Conservation (phyloP, 2,797 vertebrate species). For the Melanitta fusca region DNA sequence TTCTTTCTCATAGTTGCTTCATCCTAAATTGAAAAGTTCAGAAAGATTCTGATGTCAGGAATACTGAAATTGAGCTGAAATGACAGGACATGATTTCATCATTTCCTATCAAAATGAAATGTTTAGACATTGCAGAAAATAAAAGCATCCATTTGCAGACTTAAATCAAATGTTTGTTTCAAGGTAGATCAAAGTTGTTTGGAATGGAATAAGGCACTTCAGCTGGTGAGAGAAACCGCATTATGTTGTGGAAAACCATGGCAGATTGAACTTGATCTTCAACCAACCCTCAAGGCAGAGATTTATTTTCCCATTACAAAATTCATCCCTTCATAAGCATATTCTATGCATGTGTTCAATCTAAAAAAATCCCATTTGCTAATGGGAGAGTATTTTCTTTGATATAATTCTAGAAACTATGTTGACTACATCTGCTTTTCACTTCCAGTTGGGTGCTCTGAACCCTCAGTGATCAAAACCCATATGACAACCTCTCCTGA, state of each 20-base stretch:
- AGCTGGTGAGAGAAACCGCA: not conserved
- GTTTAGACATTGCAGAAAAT: slow-evolving; percentile 24
- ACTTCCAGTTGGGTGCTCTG: not conserved
- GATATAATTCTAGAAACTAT: not conserved
- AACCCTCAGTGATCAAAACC: not conserved
- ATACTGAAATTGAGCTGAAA: slow-evolving; percentile 25
- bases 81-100: slow-evolving; percentile 27
- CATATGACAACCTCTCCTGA: not conserved
- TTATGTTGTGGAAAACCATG: not conserved
- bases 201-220: not conserved
- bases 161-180: not conserved
- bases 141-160: slow-evolving; percentile 39
- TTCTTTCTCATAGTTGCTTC: not conserved
- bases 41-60: not conserved
- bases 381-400: not conserved
- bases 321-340: not conserved
- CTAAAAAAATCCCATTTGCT: not conserved
- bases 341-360: not conserved
- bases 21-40: slow-evolving; percentile 34
- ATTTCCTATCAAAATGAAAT: slow-evolving; percentile 39
- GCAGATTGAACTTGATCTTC: not conserved
- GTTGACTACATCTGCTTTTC: not conserved
- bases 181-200: not conserved
- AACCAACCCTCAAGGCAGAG: not conserved
- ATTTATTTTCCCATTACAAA: not conserved